Evolutionary conservation across 1,140 invertebrate genomes (phyloP), one percentile per base, ranked within the genome.

Genomic region (Bacillus rossius): DNA sequence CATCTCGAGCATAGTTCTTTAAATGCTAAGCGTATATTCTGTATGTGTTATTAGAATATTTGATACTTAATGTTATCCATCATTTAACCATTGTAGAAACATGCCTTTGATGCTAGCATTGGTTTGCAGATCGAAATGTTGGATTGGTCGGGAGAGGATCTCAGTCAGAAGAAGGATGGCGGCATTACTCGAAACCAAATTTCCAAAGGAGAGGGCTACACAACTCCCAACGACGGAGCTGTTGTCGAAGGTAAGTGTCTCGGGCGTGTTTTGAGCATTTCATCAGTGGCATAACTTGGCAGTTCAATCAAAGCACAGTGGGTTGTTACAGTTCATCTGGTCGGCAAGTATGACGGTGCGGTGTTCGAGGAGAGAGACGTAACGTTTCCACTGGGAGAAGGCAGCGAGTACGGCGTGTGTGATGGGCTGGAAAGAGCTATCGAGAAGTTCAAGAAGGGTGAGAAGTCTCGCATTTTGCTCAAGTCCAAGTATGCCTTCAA

Each of bases 371-470:
- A 92, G 29, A 78, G 89, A 66, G 85, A 93, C 62, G 79, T 95
- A 0, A 81, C 84, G 41, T 98, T 97, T 72, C 73, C 75, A 34
- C 74, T 97, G n/a, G 94, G 94, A 0, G 95, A 98, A 76, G 94
- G 89, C 17, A 78, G 74, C 51, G 86, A 89, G 57, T 70, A 73
- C 41, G 84, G 85, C 59, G 73, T 99, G 16, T 81, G 92, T 17
- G 80, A 85, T 38, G 96, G 94, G 2, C 70, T 99, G 16, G 96
- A 99, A 72, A 79, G 80, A 61, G 93, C 92, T 0, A 65, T 98
- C 0, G 81, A 86, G 60, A 90, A 86, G 67, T 94, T 99, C 71
- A 87, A 85, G 62, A 82, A 83, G 61, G 85, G 83, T 5, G 95
- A 99, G 75, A 89, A 83, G 57, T 90, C 91, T 1, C 73, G 74